Conservation (phyloP, 2,888 invertebrate species). For the Ceriagrion tenellum region DNA sequence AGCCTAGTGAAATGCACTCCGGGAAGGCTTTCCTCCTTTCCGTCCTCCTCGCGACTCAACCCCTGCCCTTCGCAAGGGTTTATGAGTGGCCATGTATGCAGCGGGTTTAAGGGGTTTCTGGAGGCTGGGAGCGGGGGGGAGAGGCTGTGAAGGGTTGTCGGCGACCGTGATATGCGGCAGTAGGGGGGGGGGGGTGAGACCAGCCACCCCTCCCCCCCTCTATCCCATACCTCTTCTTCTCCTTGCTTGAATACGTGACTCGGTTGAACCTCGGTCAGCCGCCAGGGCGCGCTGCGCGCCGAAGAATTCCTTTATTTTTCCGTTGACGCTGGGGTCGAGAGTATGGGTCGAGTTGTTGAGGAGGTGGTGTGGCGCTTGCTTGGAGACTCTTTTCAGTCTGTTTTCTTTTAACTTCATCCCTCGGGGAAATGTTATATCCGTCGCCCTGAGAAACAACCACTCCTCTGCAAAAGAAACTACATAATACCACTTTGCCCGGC, state of each 20-base stretch:
- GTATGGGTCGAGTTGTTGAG: neutral
- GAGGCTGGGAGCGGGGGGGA: neutral
- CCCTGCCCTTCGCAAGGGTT: neutral
- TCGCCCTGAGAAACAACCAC: neutral
- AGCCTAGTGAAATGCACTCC: neutral
- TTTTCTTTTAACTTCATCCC: neutral
- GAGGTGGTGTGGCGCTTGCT: neutral
- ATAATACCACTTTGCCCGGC: neutral
- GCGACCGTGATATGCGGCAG: neutral
- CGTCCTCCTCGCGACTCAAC: neutral
- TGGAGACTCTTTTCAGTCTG: neutral
- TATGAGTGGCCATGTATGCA: slow-evolving; percentile 1
- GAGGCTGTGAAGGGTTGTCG: neutral
- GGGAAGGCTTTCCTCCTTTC: too few relatives aligned
- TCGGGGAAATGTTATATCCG: neutral
- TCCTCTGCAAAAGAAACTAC: neutral
- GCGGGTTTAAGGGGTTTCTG: neutral
- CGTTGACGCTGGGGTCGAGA: neutral
- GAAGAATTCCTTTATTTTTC: neutral
- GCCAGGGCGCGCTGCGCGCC: neutral
- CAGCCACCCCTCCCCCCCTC: neutral
- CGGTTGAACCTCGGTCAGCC: neutral
- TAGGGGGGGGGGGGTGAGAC: neutral
- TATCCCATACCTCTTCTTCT: neutral
- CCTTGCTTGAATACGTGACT: neutral